Base-by-base conservation (phyloP, 2,888 invertebrate species). In the Melinaea menophilus region DNA sequence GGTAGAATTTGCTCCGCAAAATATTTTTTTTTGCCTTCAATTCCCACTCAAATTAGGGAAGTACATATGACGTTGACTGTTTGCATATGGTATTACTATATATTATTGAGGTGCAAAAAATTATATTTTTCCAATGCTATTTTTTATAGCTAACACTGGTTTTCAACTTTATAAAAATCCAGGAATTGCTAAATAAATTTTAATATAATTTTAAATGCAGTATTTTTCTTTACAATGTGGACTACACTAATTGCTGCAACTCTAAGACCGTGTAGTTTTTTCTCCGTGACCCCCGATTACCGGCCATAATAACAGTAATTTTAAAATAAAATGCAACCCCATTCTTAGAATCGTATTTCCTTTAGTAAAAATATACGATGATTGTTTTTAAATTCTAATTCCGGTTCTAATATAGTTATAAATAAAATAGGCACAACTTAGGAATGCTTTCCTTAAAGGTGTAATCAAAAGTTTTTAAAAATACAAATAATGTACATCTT, bases 291-390 rank as follows among this genome's bases (percentile, higher is more conserved):
- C 73, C 74, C 76, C 75, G 71, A 76, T 76, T 79, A 79, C 74
- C 72, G 66, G 70, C 72, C 71, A 73, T 84, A 85, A 85, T 84
- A 82, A 82, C 82, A 64, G 82, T 80, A 80, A 84, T 85, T 85
- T 80, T 65, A 78, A 77, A 77, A 79, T 79, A 79, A 78, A 78
- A 75, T 73, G 72, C 77, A 74, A 72, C 73, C 73, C 76, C 72
- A 75, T 81, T 82, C 82, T 71, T 72, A 73, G 83, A 82, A 84
- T 73, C 73, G 72, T 74, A 72, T 80, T 84, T 78, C 78, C 75
- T 77, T 75, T 74, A 59, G 67, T 73, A 75, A 76, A 74, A 78
- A 75, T 76, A 70, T 67, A 74, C 76, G 73, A 76, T 77, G 78
- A 63, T 59, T 60, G 59, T 60, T 62, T 61, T 67, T 67, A 48